phyloP scores from a whole-genome alignment of 2,888 invertebrate species.

The Antitype chi region DNA sequence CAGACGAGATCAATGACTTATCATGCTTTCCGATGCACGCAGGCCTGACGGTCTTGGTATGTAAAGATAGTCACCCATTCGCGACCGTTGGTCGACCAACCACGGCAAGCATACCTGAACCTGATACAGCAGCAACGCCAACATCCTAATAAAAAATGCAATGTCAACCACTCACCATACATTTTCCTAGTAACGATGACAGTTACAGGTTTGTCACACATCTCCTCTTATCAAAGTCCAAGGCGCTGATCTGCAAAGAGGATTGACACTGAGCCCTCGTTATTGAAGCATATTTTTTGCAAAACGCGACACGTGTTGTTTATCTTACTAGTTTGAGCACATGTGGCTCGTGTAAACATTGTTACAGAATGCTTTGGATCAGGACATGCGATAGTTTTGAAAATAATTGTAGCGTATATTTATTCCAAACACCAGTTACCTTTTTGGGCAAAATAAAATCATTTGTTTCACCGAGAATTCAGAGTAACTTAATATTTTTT shows the following conservation, averaged over 20 bases:
- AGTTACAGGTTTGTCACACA: neutral
- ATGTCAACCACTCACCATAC: neutral
- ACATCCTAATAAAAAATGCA: neutral
- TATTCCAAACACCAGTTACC: neutral
- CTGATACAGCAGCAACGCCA: neutral
- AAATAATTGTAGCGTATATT: neutral
- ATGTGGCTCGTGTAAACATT: conserved; percentile 52
- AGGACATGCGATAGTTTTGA: neutral
- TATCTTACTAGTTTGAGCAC: conserved; percentile 50
- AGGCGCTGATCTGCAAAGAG: conserved; percentile 39
- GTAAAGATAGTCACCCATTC: too few relatives aligned
- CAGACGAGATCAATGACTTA: too few relatives aligned
- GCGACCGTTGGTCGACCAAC: too few relatives aligned
- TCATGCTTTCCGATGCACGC: too few relatives aligned
- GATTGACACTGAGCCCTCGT: conserved; percentile 57
- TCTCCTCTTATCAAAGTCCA: conserved; percentile 2
- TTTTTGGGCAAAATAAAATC: neutral
- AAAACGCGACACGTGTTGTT: conserved; percentile 36
- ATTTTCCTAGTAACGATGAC: neutral
- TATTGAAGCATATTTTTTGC: conserved; percentile 51
- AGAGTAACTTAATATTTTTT: neutral
- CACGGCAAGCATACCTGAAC: too few relatives aligned
- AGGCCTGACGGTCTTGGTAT: too few relatives aligned
- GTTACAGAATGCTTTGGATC: conserved; percentile 36
- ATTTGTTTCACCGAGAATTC: neutral